Evolutionary conservation across 1,140 invertebrate genomes (phyloP), one percentile per base, ranked within the genome.

Genomic region (Dysdera silvatica): DNA sequence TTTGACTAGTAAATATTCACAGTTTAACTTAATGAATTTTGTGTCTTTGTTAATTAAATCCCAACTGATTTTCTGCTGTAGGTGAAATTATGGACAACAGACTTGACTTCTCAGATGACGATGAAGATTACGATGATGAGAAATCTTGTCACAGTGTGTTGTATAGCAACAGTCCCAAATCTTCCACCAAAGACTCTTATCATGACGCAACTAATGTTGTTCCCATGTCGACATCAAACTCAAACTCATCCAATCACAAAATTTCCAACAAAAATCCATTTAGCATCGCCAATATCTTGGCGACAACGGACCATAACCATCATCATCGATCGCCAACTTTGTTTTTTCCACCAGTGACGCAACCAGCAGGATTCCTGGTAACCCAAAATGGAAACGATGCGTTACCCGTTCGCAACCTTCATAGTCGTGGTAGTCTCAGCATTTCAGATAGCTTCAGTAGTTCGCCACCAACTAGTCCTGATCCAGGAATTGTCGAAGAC

Each of bases 271-370:
- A 32, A 8, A 65, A 53, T 33, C 62, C 48, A n/a, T 65, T 58
- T 28, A 65, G 62, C 35, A 65, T 65, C 12, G 62, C 54, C 45
- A 57, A 65, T 48, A 65, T 65, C 55, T 40, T 65, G 4, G 45
- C 62, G 5, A 52, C 62, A 1, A 54, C 2, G 20, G 37, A 48
- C n/a, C 29, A 18, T 4, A 28, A 29, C 24, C 16, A n/a, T n/a
- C n/a, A n/a, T n/a, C n/a, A 32, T 5, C 43, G 47, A 7, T 16
- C 48, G 18, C 41, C 60, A 31, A 23, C 43, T 41, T 14, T 24
- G 16, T 18, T 28, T 23, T 20, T 28, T 23, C 59, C 7, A 3
- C 28, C n/a, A 12, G 33, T 53, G 12, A 29, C 28, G 20, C 61
- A 63, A 49, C 60, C 61, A 14, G 61, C 61, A 16, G 61, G 61